Evolutionary conservation across 1,140 invertebrate genomes (phyloP), one percentile per base, ranked within the genome.

Genomic region (Apocrypta bakeri): DNA sequence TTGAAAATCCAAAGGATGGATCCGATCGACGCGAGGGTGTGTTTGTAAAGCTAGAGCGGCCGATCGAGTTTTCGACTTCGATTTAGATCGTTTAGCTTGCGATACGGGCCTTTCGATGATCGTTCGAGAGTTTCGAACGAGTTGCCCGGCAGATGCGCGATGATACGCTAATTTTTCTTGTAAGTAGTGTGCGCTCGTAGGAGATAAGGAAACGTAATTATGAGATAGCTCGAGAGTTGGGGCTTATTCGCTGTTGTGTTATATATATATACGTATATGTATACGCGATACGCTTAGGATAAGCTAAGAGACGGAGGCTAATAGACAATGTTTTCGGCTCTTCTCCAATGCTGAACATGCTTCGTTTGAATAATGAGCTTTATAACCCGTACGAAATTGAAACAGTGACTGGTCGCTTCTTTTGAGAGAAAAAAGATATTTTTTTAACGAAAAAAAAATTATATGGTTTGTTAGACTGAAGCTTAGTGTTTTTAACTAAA

Each of bases 81-180:
- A 81, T 81, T 75, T 74, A 75, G 72, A 75, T 68, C 72, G 72
- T 31, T 64, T 56, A 56, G 21, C 2, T 17, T 7, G 48, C 48
- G 48, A 56, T 56, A 56, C 48, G 48, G 21, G 48, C 48, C 3
- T 2, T 6, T 4, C 48, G 21, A 56, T n/a, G 48, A 4, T 21
- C 29, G 42, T n/a, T 33, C 21, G 21, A 77, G 21, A 77, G 63
- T 66, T 77, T 29, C 29, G 40, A 25, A 75, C 63, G 6, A 24
- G 24, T 79, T 27, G 25, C 33, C 29, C 11, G 25, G 71, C 79
- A 74, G 79, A 81, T 81, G 42, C 33, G 7, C 73, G 37, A 31
- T 27, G 80, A 81, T 81, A 81, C 79, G 66, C 31, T 80, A 72
- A 80, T 81, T 75, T 81, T 75, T 75, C 71, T 74, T 81, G 48